Evolutionary conservation across 2,113 vertebrate species (phyloP).

Genomic region (Tragelaphus strepsiceros): DNA sequence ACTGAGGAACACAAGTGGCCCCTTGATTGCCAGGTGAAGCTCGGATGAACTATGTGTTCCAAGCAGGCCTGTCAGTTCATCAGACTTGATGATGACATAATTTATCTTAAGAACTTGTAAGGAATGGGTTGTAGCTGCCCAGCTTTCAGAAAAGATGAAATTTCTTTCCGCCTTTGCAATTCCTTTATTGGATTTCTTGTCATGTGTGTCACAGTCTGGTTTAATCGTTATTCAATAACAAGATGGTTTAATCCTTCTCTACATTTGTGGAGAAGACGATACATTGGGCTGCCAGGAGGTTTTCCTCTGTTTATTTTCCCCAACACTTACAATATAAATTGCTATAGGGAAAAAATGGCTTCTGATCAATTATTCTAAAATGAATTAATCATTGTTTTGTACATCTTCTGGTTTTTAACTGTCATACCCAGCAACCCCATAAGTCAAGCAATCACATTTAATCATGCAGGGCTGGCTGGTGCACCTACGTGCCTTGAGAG

Average conservation of each 20-base stretch:
- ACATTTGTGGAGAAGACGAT: background rate
- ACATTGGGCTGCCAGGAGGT: background rate
- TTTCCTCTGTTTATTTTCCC: background rate
- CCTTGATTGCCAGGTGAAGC: background rate
- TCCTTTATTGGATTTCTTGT: background rate
- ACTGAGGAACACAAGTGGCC: background rate
- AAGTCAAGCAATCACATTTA: background rate
- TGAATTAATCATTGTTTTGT: background rate
- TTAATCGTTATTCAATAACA: background rate
- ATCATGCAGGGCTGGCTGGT: background rate
- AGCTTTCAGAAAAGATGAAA: background rate
- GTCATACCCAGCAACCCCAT: background rate
- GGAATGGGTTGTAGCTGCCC: background rate
- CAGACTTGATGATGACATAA: background rate
- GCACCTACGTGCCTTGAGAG: too few relatives aligned
- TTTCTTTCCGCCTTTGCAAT: background rate
- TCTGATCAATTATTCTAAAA: background rate
- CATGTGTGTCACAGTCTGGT: background rate
- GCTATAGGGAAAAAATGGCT: background rate
- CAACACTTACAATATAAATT: background rate
- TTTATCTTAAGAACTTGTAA: background rate
- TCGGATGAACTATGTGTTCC: background rate
- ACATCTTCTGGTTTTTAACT: background rate
- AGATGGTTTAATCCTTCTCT: background rate
- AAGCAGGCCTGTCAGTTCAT: background rate